These are phyloP conservation scores for Lordiphosa mommai DNA, from an alignment of 1,140 invertebrate genomes.

Conservation along the genomic window DNA sequence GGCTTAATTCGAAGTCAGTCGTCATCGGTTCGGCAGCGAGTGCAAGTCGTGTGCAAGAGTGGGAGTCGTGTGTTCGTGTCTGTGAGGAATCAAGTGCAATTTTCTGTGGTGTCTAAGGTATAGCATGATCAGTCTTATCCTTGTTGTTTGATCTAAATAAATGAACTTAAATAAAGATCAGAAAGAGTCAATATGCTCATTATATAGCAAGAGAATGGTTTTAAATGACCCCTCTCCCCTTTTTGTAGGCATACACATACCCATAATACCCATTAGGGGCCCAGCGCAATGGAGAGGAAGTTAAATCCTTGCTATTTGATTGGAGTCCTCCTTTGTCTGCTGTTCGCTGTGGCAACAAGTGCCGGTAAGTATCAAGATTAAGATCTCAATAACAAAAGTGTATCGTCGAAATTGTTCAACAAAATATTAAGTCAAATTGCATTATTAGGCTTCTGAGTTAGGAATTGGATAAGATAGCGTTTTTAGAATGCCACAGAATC, in stretches of 20 bases:
- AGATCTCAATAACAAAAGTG: too few species aligned
- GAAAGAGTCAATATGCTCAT: neutral
- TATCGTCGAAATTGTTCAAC: too few species aligned
- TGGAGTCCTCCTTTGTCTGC: conserved; percentile 22
- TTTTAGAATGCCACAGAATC: too few species aligned
- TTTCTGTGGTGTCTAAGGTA: conserved; percentile 36
- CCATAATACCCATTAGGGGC: conserved; percentile 11
- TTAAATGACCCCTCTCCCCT: conserved; percentile 8
- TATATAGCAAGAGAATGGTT: conserved; percentile 4
- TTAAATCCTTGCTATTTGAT: neutral
- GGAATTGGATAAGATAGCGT: too few species aligned
- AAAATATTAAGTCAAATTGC: too few species aligned
- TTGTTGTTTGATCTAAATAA: neutral
- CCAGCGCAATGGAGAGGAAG: conserved; percentile 15
- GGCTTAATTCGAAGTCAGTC: conserved; percentile 57
- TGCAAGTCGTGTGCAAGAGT: conserved; percentile 6
- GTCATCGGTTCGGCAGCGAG: conserved; percentile 35
- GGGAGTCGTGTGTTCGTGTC: conserved; percentile 17
- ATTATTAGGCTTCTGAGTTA: too few species aligned
- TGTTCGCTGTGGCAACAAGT: conserved; percentile 21
- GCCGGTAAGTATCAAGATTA: conserved; percentile 31
- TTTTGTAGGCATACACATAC: conserved; percentile 18
- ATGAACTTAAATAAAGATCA: neutral
- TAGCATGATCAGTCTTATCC: neutral
- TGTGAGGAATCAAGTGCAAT: conserved; percentile 19